phyloP scores from a whole-genome alignment of 1,140 invertebrate genomes.

The Heliconius himera region DNA sequence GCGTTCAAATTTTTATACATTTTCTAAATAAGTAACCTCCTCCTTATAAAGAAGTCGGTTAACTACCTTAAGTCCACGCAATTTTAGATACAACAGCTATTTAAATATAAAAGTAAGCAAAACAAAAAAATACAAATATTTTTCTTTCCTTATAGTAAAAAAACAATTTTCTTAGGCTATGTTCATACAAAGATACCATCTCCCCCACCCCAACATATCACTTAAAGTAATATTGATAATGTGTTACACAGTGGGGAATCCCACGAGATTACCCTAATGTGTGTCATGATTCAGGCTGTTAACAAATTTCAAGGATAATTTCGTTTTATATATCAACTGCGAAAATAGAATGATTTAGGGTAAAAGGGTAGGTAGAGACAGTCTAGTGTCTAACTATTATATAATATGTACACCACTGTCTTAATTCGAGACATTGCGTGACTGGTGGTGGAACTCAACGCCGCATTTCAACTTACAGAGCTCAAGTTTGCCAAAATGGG shows the following conservation, averaged over 20 bases:
- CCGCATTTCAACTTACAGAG: not conserved
- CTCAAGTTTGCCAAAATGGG: no score
- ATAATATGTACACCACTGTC: no score
- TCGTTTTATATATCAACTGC: not conserved
- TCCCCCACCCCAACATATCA: slow-evolving; percentile 4
- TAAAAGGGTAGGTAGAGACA: no score
- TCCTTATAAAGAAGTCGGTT: no score
- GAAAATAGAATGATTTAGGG: not conserved
- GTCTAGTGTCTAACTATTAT: no score
- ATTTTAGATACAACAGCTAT: no score
- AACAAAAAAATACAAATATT: not conserved
- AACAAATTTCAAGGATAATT: not conserved
- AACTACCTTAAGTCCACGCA: no score
- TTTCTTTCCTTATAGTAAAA: not conserved
- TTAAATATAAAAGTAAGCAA: not conserved
- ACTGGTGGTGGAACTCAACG: no score
- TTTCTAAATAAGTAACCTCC: no score
- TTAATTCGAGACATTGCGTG: no score
- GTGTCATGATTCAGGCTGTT: not conserved
- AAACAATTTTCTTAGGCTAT: not conserved
- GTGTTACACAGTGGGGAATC: not conserved
- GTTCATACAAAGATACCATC: not conserved
- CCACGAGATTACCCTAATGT: not conserved
- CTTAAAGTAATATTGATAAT: slow-evolving; percentile 9
- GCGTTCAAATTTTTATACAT: no score